phyloP scores from a whole-genome alignment of 2,113 vertebrate genomes.

The Pachyramphus minor region DNA sequence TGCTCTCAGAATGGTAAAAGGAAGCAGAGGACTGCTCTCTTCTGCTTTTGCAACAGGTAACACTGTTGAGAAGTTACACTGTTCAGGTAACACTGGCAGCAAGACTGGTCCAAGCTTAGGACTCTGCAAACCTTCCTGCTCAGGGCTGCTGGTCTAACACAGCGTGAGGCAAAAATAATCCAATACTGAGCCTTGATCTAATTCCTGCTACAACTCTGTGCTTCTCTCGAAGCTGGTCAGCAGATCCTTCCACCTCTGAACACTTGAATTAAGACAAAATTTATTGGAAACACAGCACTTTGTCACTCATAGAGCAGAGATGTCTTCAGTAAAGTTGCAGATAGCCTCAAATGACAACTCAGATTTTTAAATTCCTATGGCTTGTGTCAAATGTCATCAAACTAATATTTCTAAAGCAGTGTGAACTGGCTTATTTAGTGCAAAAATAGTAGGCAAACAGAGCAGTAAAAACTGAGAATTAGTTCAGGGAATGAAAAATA shows the following conservation, averaged over 20 bases:
- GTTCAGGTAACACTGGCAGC: too few species aligned
- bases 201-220: background rate
- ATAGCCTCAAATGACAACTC: background rate
- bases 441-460: background rate
- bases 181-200: background rate
- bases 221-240: background rate
- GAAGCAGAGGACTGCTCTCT: background rate
- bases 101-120: background rate
- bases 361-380: background rate
- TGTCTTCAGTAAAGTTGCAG: background rate
- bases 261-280: background rate
- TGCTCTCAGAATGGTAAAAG: background rate
- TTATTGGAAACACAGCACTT: background rate
- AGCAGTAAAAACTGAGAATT: background rate
- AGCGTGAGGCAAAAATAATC: background rate
- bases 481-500: background rate
- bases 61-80: background rate
- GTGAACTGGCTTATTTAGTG: background rate
- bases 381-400: background rate
- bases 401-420: background rate
- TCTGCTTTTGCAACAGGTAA: background rate
- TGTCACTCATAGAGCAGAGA: background rate
- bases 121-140: background rate
- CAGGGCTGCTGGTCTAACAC: background rate
- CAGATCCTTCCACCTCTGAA: background rate